These are phyloP conservation scores for Trichechus manatus DNA, from an alignment of 2,113 vertebrate genomes.

Conservation along the genomic window DNA sequence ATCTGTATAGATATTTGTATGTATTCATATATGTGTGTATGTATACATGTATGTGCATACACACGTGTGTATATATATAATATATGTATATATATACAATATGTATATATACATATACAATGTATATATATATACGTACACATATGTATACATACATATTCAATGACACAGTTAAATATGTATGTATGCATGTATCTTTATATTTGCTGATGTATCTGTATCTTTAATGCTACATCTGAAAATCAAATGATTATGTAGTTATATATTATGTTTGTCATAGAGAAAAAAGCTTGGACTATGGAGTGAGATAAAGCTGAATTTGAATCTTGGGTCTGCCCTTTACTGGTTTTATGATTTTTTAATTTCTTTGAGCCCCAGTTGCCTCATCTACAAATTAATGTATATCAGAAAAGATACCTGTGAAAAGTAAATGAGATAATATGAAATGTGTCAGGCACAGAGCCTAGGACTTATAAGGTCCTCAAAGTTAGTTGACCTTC, in stretches of 20 bases:
- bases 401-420: not conserved
- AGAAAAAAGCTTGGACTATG: not conserved
- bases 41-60: not conserved
- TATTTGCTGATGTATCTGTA: not conserved
- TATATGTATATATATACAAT: not conserved
- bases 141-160: not conserved
- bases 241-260: not conserved
- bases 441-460: not conserved
- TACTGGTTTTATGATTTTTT: not conserved
- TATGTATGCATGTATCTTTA: not conserved
- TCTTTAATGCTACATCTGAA: conserved; percentile 14
- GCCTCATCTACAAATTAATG: not conserved
- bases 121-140: not conserved
- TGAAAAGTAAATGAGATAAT: not conserved
- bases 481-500: not conserved
- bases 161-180: not conserved
- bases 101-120: not conserved
- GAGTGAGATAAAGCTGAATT: not conserved
- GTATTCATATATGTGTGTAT: not conserved
- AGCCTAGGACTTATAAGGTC: not conserved
- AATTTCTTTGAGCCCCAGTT: not conserved
- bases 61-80: not conserved
- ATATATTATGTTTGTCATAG: not conserved
- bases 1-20: not conserved
- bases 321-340: not conserved